Conservation (phyloP, 2,113 vertebrate genomes). For the Perccottus glenii region DNA sequence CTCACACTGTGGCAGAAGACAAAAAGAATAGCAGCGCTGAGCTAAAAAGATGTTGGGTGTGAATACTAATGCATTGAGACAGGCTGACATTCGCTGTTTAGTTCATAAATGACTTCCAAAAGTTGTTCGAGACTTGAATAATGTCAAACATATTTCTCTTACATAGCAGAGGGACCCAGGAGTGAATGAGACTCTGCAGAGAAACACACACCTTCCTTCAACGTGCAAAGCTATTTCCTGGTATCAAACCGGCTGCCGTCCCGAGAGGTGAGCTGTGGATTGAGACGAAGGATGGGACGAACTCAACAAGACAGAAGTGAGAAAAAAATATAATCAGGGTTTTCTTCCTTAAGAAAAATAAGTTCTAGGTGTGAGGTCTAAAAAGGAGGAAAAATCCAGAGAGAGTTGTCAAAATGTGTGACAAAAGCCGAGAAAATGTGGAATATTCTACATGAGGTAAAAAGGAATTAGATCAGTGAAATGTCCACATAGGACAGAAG, state of each 20-base stretch:
- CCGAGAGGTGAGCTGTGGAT: constrained; percentile 20
- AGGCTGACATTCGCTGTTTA: constrained; percentile 1
- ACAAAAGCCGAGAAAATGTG: constrained; percentile 22
- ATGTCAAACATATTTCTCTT: not conserved
- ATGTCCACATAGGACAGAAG: constrained; percentile 27
- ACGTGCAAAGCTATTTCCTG: constrained; percentile 23
- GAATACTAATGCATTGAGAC: not conserved
- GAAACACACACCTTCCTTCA: constrained; percentile 3
- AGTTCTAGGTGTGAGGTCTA: constrained; percentile 25
- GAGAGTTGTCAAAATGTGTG: constrained; percentile 33
- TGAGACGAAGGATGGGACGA: constrained; percentile 20
- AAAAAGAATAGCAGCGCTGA: too few species aligned
- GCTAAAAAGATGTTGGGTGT: not conserved
- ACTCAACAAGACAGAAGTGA: constrained; percentile 16
- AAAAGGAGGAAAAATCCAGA: constrained; percentile 8
- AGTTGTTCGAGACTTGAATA: not conserved
- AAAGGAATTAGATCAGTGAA: not conserved
- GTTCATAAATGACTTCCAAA: constrained; percentile 19
- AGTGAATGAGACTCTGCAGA: constrained; percentile 15
- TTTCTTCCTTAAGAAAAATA: constrained; percentile 16
- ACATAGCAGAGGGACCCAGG: not conserved
- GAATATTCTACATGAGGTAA: constrained; percentile 14
- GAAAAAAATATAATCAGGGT: constrained; percentile 24
- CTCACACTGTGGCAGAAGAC: not conserved
- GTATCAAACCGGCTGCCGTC: constrained; percentile 24